Conservation (phyloP, 2,888 invertebrate species). For the Latrodectus elegans region DNA sequence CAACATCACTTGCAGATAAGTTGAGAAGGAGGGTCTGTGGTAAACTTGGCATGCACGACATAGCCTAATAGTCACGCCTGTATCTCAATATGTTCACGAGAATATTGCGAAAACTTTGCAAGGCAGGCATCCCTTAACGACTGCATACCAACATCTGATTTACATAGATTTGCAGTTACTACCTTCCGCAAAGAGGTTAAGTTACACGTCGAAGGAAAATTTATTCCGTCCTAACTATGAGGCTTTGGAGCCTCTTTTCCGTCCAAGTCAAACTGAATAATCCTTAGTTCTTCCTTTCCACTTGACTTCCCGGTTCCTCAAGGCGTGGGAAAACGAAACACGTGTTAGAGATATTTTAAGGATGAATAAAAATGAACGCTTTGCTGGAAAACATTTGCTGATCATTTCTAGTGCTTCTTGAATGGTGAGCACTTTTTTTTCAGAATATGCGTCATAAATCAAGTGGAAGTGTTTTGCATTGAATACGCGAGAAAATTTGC, state of each 20-base stretch:
- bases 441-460: no score
- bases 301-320: not conserved
- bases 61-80: constrained; percentile 40
- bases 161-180: constrained; percentile 53
- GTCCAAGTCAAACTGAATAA: constrained; percentile 1
- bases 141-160: constrained; percentile 31
- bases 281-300: not conserved
- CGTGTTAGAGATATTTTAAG: not conserved
- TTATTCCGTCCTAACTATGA: constrained; percentile 35
- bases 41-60: constrained; percentile 36
- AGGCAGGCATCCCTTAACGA: constrained; percentile 26
- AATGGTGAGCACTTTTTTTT: no score
- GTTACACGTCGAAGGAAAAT: constrained; percentile 26
- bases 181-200: not conserved
- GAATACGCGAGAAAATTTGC: no score
- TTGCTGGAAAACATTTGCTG: not conserved
- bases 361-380: not conserved
- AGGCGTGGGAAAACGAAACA: constrained; percentile 2
- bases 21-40: not conserved
- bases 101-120: constrained; percentile 9
- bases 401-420: no score
- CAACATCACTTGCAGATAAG: no score
- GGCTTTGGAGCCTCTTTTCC: not conserved
- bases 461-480: no score
- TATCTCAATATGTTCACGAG: constrained; percentile 2